Conservation (phyloP, 2,113 vertebrate genomes). For the Antigone vipio region DNA sequence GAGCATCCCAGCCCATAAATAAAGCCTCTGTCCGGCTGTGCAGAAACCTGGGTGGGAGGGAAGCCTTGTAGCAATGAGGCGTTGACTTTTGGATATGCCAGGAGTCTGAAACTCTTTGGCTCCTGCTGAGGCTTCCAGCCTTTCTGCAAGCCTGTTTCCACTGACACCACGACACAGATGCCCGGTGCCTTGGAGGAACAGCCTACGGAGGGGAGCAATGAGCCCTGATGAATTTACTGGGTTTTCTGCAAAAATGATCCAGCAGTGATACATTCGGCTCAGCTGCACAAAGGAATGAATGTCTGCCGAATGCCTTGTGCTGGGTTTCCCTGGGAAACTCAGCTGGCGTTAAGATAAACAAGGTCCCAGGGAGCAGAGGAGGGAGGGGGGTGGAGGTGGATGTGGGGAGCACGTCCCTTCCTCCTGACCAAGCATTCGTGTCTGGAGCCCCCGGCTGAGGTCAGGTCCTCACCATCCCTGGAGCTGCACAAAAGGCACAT, state of each 20-base stretch:
- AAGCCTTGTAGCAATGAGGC: background rate
- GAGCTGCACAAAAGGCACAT: background rate
- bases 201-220: background rate
- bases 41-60: conserved; percentile 20
- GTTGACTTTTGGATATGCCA: background rate
- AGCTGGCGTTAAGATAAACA: background rate
- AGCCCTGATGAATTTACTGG: background rate
- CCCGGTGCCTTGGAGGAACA: background rate
- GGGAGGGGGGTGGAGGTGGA: background rate
- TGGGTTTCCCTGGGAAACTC: conserved; percentile 41
- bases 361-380: background rate
- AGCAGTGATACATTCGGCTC: accelerated
- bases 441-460: background rate
- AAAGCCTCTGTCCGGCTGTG: conserved; percentile 14
- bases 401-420: background rate
- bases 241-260: background rate
- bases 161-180: background rate
- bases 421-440: background rate
- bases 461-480: background rate
- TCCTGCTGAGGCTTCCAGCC: background rate
- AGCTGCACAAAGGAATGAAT: background rate
- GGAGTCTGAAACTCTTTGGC: background rate
- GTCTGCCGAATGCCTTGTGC: background rate
- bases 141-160: background rate
- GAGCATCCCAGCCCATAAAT: conserved; percentile 53